phyloP scores from a whole-genome alignment of 2,888 invertebrate genomes.

The Schizaphis graminum region DNA sequence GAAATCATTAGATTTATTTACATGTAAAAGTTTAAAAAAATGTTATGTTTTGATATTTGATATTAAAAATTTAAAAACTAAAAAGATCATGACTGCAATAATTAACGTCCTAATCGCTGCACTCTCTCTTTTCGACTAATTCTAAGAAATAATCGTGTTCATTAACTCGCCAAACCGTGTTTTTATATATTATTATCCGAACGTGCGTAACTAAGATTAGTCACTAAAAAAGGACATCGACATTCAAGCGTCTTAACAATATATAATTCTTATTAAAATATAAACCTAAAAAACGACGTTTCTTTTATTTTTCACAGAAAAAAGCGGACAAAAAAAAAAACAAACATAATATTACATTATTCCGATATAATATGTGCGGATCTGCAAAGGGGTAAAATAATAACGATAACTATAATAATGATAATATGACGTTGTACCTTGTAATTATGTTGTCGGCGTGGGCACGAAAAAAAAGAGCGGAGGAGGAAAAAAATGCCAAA shows the following conservation, averaged over 20 bases:
- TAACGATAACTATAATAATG: not conserved
- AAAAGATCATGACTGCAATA: too few species aligned
- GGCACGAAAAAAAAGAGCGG: not conserved
- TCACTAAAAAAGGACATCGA: not conserved
- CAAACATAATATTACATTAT: not conserved
- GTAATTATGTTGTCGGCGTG: constrained; percentile 11
- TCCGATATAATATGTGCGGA: too few species aligned
- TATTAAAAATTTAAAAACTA: too few species aligned
- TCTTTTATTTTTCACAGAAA: not conserved
- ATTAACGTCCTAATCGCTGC: too few species aligned
- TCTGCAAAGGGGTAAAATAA: not conserved
- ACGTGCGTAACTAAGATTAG: not conserved
- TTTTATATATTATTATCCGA: too few species aligned
- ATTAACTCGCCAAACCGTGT: too few species aligned
- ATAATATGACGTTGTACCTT: not conserved
- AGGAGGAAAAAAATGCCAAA: not conserved
- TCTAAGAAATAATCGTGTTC: too few species aligned
- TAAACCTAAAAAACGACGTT: not conserved
- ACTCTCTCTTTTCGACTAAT: too few species aligned
- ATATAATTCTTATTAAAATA: not conserved
- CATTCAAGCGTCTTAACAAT: not conserved
- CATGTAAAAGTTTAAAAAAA: too few species aligned
- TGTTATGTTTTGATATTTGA: too few species aligned
- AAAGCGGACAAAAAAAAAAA: not conserved
- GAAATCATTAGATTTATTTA: too few species aligned